Evolutionary conservation across 2,797 vertebrate genomes (phyloP), one percentile per base, ranked within the genome.

Genomic region (Rachycentron canadum): DNA sequence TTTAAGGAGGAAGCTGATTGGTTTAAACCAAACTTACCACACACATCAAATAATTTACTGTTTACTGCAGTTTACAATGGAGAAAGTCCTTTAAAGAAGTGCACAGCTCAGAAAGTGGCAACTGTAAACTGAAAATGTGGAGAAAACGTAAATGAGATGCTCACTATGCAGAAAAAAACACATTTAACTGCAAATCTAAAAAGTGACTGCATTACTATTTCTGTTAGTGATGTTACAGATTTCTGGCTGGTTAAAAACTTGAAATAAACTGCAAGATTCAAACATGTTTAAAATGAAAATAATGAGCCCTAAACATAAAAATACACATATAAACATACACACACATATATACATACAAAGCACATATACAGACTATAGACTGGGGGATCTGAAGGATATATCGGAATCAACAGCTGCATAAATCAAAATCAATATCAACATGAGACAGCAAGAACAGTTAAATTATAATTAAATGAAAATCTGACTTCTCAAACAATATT

Each of bases 221-320:
- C 49, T 30, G 17, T 7, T 10, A 38, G 23, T 40, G 8, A 69
- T 26, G 11, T 23, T 25, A 50, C 2, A 50, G 21, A 26, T 59
- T 28, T 23, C 49, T 7, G 17, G 7, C 14, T 57, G 28, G 16
- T 52, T 41, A 16, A 43, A 56, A 50, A 55, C 7, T 40, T 19
- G 38, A 16, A 40, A 30, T 38, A 12, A 10, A 38, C 4, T 7
- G 28, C n/a, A 47, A 30, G 19, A 26, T 30, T 53, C 34, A 28
- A 74, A 53, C 7, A 30, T 21, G 21, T 30, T 68, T 25, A 12
- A 76, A 75, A 43, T 45, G 40, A 88, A 84, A 90, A 85, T 59
- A 80, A 86, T 83, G 88, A 91, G 83, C 87, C 79, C 28, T 26
- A 80, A 40, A 80, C 11, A 70, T 71, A 77, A 62, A 85, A 60